Evolutionary conservation across 2,888 invertebrate genomes (phyloP).

Genomic region (Pristionchus arcanus): DNA sequence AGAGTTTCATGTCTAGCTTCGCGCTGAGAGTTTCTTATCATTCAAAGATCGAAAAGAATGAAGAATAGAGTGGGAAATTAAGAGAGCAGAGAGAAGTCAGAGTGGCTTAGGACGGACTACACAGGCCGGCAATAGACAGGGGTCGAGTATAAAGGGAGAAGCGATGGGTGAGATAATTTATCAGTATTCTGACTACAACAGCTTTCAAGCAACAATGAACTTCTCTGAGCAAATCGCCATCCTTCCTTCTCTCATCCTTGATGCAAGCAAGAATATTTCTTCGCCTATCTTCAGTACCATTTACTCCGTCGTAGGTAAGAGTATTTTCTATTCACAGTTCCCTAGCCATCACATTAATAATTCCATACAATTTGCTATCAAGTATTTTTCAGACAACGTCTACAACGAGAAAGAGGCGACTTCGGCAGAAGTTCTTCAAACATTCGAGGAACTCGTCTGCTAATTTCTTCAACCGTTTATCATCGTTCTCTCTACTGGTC

Average conservation of each 20-base stretch:
- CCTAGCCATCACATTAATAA: too few species aligned
- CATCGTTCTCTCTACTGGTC: neutral
- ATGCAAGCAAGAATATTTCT: neutral
- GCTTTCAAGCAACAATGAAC: neutral
- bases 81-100: neutral
- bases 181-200: neutral
- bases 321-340: neutral
- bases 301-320: neutral
- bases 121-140: neutral
- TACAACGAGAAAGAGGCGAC: neutral
- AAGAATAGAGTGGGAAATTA: neutral
- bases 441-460: neutral
- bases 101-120: neutral
- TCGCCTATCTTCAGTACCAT: neutral
- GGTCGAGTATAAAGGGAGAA: neutral
- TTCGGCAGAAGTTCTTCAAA: neutral
- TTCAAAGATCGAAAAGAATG: neutral
- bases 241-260: constrained; percentile 28
- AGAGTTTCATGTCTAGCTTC: neutral
- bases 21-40: neutral
- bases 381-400: neutral
- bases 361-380: neutral
- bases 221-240: neutral
- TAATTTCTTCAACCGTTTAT: neutral
- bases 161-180: neutral